Percentiles rank a stretch among this genome's conserved stretches.
phyloP scores from a whole-genome alignment of 2,888 invertebrate species.

The Neria commutata region DNA sequence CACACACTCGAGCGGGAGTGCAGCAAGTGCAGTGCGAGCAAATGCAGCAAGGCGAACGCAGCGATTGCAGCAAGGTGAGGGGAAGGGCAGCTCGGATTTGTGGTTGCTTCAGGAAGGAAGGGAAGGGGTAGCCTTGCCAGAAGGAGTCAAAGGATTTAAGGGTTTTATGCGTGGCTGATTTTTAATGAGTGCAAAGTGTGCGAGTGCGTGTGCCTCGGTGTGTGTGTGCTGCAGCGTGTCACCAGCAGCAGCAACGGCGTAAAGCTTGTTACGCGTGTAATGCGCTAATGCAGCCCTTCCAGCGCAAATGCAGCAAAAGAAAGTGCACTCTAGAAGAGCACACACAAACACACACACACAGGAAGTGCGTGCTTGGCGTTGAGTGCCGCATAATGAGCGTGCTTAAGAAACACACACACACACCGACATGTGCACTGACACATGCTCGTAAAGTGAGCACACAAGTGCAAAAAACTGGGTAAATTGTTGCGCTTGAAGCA shows the following conservation, averaged over 20 bases:
- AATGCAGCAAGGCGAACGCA: not conserved
- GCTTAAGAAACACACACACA: too few species aligned
- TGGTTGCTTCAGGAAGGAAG: not conserved
- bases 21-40: too few species aligned
- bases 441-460: too few species aligned
- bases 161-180: conserved; percentile 1
- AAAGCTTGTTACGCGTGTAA: not conserved
- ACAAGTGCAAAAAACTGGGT: too few species aligned
- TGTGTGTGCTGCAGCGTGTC: not conserved
- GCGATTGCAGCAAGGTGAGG: not conserved
- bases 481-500: too few species aligned
- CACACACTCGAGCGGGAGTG: not conserved
- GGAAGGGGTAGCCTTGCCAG: too few species aligned
- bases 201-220: not conserved
- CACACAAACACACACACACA: too few species aligned
- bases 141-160: not conserved
- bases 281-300: not conserved
- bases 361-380: too few species aligned
- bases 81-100: not conserved
- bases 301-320: too few species aligned
- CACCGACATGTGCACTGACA: too few species aligned
- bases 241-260: not conserved
- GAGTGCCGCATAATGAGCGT: too few species aligned
- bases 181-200: conserved; percentile 3
- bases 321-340: too few species aligned